phyloP scores from a whole-genome alignment of 1,140 invertebrate species.

The Drosophila jambulina region DNA sequence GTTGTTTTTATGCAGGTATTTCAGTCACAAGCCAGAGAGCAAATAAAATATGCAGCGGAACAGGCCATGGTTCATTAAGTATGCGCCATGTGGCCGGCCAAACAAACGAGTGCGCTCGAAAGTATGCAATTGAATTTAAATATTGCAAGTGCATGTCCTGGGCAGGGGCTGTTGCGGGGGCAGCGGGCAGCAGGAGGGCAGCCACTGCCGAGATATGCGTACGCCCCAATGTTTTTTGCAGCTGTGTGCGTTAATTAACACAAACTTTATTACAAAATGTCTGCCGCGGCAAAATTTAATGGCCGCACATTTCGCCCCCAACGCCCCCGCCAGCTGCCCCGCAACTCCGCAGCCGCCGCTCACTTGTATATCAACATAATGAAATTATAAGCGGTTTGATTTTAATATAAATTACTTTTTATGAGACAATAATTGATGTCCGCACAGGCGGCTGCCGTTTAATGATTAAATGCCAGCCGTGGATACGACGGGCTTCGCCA shows the following conservation, averaged over 20 bases:
- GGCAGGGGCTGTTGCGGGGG: no score
- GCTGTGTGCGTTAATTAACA: constrained; percentile 77
- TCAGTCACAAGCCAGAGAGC: constrained; percentile 44
- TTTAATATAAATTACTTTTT: constrained; percentile 83
- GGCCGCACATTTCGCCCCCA: constrained; percentile 34
- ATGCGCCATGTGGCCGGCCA: constrained; percentile 71
- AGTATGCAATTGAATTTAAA: constrained; percentile 83
- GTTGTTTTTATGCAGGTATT: constrained; percentile 65
- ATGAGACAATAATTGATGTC: constrained; percentile 72
- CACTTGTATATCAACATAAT: constrained; percentile 66
- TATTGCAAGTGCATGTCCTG: constrained; percentile 69
- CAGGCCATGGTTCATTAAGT: constrained; percentile 76
- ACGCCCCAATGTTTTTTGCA: constrained; percentile 40
- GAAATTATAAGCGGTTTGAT: constrained; percentile 81
- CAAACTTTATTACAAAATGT: constrained; percentile 80
- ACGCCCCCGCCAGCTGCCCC: neutral
- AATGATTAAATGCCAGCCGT: constrained; percentile 56
- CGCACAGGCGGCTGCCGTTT: constrained; percentile 56
- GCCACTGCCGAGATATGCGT: constrained; percentile 5
- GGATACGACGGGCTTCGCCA: constrained; percentile 1
- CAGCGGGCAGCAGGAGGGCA: neutral
- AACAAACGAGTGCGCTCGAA: constrained; percentile 68
- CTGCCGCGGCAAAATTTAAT: constrained; percentile 60
- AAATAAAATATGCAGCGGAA: constrained; percentile 74
- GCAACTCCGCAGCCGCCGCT: neutral